Evolutionary conservation across 2,113 vertebrate genomes (phyloP), one percentile per base, ranked within the genome.

Genomic region (Nibea albiflora): DNA sequence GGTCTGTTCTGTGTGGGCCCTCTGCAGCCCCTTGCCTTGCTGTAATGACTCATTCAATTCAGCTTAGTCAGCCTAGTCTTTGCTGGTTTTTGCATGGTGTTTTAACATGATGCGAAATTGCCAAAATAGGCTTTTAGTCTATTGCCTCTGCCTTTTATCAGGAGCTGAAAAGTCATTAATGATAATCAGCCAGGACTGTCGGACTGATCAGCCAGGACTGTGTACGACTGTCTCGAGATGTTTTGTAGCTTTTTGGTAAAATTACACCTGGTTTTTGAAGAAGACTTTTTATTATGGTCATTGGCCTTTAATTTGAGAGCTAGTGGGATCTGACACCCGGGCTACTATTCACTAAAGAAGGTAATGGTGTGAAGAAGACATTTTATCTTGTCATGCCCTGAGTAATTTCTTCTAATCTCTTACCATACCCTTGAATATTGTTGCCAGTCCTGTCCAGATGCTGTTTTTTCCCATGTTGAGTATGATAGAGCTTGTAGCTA

Each of bases 1-100:
- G 85, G 90, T 87, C 88, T 75, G 76, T 57, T 11, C 73, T 80
- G 67, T 16, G 86, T 65, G 65, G 68, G 80, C 58, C 64, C 49
- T 71, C 81, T 73, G 47, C 76, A 82, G 83, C 65, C 78, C 66
- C 80, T 82, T 62, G 86, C 86, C 81, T 85, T 60, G 8, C 65
- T 69, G 57, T 64, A 73, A 76, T 88, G 85, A 89, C 81, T 89
- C 87, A 84, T 50, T 67, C 70, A 63, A 66, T 39, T 78, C 63
- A n/a, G 80, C 77, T 78, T 50, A 75, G 79, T 84, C 80, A 50
- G 58, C 53, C 44, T 54, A 22, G 70, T 80, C 60, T 72, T 44
- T 75, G 65, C 28, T 46, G 69, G 17, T 22, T 69, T 73, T 72
- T 66, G 52, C 39, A 61, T 66, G 39, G 28, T 50, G 17, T 44